Evolutionary conservation across 2,797 vertebrate genomes (phyloP).

Genomic region (Calcarius lapponicus): DNA sequence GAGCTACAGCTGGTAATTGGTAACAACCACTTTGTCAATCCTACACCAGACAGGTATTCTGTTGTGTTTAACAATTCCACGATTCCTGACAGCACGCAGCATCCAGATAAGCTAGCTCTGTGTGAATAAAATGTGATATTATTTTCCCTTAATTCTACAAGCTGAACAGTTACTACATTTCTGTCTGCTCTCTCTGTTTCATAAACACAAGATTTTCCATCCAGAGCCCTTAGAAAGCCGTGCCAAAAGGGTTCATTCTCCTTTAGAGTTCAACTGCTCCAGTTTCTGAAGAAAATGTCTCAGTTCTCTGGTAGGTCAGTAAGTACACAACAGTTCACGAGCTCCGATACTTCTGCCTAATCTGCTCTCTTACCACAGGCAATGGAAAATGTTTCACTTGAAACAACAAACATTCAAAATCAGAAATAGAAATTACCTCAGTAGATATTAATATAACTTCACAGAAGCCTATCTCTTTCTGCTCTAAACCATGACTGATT

Average conservation of each 20-base stretch:
- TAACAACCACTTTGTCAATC: neutral
- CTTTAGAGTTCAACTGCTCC: constrained; percentile 23
- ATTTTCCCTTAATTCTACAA: neutral
- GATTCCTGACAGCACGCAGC: neutral
- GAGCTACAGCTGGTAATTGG: neutral
- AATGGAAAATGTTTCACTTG: constrained; percentile 60
- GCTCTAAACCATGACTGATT: neutral
- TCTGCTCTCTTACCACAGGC: constrained; percentile 38
- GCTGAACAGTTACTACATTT: neutral
- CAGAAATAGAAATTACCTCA: constrained; percentile 62
- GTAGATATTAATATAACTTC: constrained; percentile 35
- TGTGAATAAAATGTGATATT: neutral
- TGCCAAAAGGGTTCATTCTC: constrained; percentile 51
- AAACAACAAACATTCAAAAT: constrained; percentile 63
- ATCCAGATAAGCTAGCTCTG: neutral
- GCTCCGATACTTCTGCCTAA: constrained; percentile 46
- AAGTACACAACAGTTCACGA: neutral
- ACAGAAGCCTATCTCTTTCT: constrained; percentile 21
- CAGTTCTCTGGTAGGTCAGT: neutral
- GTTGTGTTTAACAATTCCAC: neutral
- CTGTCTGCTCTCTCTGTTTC: neutral
- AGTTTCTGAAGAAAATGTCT: constrained; percentile 37
- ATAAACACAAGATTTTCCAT: constrained; percentile 29
- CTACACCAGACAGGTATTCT: neutral
- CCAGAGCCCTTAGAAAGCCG: neutral